Conservation (phyloP, 2,797 vertebrate species). For the Sebastes variabilis region DNA sequence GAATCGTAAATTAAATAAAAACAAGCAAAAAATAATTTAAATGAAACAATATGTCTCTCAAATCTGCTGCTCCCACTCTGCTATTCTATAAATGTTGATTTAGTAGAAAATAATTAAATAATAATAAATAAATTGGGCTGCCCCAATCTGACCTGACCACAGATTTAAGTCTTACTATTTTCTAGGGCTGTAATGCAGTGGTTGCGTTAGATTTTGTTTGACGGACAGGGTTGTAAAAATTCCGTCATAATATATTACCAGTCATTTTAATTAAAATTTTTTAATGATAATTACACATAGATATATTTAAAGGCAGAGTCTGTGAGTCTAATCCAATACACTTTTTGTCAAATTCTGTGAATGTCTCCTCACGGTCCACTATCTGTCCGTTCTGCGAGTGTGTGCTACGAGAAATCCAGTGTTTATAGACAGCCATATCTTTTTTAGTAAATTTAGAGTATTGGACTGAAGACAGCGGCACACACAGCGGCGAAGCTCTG, state of each 20-base stretch:
- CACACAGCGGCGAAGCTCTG: no score
- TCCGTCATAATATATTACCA: no score
- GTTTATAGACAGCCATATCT: no score
- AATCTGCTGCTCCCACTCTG: background rate
- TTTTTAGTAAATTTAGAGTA: no score
- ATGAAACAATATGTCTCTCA: background rate
- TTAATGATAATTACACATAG: no score
- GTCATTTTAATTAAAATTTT: no score
- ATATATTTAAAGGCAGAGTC: background rate
- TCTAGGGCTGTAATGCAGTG: no score
- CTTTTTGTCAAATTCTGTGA: background rate
- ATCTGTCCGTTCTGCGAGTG: background rate
- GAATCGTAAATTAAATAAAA: background rate
- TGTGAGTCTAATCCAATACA: background rate
- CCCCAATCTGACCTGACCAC: background rate
- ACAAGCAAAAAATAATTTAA: background rate
- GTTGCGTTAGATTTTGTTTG: no score
- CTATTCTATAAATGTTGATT: background rate
- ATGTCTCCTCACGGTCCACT: background rate
- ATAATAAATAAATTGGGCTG: background rate
- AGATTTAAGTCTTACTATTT: no score
- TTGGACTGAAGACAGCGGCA: no score
- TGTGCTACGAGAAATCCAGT: no score
- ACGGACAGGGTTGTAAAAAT: no score
- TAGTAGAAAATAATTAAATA: background rate